Percentiles rank a stretch among this genome's conserved stretches.
Evolutionary conservation across 2,797 vertebrate genomes (phyloP).

Genomic region (Chaetodon trifasciatus): DNA sequence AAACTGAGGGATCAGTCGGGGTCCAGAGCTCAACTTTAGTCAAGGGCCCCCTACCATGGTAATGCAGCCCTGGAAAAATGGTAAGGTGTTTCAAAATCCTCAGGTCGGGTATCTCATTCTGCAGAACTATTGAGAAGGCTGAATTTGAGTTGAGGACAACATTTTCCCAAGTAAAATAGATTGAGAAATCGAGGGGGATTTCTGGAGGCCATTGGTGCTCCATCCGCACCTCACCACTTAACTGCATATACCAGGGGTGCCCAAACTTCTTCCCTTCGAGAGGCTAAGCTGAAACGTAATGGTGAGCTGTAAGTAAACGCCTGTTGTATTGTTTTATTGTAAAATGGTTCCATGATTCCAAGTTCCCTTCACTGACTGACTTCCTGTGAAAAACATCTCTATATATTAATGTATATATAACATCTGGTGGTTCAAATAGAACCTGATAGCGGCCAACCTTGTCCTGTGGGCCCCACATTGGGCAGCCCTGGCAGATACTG

Average conservation of each 20-base stretch:
- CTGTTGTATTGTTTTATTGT: too few relatives aligned
- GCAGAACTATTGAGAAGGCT: constrained; percentile 12
- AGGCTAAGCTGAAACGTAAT: too few relatives aligned
- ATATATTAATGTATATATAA: too few relatives aligned
- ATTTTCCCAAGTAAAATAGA: constrained; percentile 34
- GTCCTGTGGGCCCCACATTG: too few relatives aligned
- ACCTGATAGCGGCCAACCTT: too few relatives aligned
- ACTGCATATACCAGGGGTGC: constrained; percentile 64
- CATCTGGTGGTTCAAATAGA: too few relatives aligned
- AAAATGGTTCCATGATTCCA: too few relatives aligned
- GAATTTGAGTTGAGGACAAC: constrained; percentile 32
- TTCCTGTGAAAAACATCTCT: too few relatives aligned
- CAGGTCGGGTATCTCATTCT: neutral
- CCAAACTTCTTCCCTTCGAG: too few relatives aligned
- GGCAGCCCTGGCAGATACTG: too few relatives aligned
- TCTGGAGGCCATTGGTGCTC: constrained; percentile 67
- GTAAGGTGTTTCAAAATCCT: constrained; percentile 9
- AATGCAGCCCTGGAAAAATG: neutral
- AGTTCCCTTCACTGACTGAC: too few relatives aligned
- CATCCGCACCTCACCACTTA: constrained; percentile 70
- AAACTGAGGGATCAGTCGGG: neutral
- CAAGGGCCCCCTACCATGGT: neutral
- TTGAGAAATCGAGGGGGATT: constrained; percentile 33
- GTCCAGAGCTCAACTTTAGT: neutral
- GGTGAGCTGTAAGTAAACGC: too few relatives aligned